These are phyloP conservation scores for Ylistrum balloti DNA, from an alignment of 1,140 invertebrate species.

Conservation along the genomic window DNA sequence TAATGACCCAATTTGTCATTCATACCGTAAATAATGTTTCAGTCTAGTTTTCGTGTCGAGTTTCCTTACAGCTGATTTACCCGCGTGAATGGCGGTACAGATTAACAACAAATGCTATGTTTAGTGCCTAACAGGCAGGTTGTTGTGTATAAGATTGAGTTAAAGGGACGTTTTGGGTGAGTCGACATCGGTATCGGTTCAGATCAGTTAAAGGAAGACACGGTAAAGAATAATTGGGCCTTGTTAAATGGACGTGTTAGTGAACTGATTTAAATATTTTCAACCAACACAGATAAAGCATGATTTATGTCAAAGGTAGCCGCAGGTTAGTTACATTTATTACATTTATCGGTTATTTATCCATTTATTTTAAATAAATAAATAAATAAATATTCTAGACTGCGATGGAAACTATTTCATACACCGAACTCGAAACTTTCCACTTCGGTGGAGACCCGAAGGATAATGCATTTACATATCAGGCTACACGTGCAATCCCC, in stretches of 20 bases:
- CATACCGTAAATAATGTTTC: background rate
- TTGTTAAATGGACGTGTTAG: background rate
- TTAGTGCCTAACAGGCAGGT: background rate
- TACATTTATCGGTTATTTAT: no score
- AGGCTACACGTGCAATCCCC: no score
- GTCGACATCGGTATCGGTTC: background rate
- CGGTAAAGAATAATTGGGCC: background rate
- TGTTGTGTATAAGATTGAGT: background rate
- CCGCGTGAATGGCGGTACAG: background rate
- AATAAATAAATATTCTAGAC: no score
- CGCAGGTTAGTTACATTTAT: no score
- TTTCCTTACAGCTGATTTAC: background rate
- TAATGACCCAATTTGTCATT: background rate
- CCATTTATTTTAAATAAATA: no score
- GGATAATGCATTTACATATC: no score
- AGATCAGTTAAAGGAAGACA: background rate
- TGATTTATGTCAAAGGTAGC: no score
- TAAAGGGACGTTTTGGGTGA: background rate
- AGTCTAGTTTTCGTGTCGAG: background rate
- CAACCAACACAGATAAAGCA: no score
- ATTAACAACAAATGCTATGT: background rate
- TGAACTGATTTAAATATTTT: background rate
- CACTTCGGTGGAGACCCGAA: no score
- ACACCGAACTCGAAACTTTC: no score
- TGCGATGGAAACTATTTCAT: no score